Conservation (phyloP, 1,140 invertebrate species). For the Saccostrea echinata region DNA sequence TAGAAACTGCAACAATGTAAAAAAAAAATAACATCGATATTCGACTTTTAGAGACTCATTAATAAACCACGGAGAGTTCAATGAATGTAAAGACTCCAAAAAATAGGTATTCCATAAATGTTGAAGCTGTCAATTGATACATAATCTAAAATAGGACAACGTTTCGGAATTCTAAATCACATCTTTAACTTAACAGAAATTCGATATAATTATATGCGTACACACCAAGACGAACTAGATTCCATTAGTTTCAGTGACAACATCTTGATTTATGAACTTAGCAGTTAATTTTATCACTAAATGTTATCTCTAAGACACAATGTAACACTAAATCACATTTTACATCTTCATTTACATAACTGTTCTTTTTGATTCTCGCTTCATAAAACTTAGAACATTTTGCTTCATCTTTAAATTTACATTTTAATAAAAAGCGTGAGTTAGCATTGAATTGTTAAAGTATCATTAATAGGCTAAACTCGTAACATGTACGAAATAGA, state of each 20-base stretch:
- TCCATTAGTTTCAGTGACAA: conserved; percentile 16
- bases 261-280: conserved; percentile 9
- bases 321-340: conserved; percentile 27
- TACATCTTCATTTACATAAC: conserved; percentile 18
- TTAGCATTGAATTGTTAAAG: not conserved
- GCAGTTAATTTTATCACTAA: not conserved
- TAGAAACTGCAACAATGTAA: no score
- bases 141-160: no score
- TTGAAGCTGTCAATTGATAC: no score
- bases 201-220: not conserved
- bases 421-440: not conserved
- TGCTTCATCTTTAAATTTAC: conserved; percentile 14
- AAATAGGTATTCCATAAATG: no score
- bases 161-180: no score
- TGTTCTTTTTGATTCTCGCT: not conserved
- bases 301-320: not conserved
- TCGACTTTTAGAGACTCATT: no score
- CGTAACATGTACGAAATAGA: not conserved
- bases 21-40: no score
- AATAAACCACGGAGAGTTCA: no score
- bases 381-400: not conserved
- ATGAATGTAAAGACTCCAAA: no score
- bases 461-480: not conserved
- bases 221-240: not conserved
- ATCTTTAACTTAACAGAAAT: not conserved